phyloP scores from a whole-genome alignment of 2,113 vertebrate genomes.

The Suncus etruscus region DNA sequence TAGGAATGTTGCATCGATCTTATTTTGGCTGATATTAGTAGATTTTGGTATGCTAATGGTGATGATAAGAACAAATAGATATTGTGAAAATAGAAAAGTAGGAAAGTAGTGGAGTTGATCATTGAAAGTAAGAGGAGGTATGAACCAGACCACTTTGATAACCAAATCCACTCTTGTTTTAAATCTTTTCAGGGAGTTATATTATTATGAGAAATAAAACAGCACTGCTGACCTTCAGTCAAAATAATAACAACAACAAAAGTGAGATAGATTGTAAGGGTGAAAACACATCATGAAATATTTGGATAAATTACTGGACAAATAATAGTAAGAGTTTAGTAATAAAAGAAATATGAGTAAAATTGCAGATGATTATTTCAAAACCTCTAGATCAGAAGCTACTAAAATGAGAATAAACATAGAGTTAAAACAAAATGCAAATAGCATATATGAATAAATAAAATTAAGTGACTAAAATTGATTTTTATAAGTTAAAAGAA shows the following conservation, averaged over 20 bases:
- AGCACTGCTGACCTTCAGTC: no score
- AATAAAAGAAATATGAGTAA: background rate
- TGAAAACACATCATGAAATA: background rate
- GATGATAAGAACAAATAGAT: background rate
- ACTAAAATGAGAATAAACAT: conserved; percentile 24
- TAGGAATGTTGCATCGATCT: background rate
- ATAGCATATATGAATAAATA: background rate
- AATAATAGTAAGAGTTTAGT: background rate
- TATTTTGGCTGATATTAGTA: background rate
- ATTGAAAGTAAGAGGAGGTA: background rate
- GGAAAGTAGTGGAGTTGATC: no score
- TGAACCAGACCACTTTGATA: background rate
- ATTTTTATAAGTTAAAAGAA: conserved; percentile 1
- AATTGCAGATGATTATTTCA: background rate
- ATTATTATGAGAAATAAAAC: no score
- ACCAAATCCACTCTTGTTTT: no score
- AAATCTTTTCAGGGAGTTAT: no score
- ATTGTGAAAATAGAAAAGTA: background rate
- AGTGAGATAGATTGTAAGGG: background rate
- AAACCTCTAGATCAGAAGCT: background rate
- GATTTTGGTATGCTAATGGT: background rate
- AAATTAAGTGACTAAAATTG: background rate
- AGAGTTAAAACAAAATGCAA: conserved; percentile 21
- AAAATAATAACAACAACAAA: no score
- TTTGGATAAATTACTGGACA: background rate